phyloP scores from a whole-genome alignment of 2,797 vertebrate species.

The Mormyrops boulengeri region DNA sequence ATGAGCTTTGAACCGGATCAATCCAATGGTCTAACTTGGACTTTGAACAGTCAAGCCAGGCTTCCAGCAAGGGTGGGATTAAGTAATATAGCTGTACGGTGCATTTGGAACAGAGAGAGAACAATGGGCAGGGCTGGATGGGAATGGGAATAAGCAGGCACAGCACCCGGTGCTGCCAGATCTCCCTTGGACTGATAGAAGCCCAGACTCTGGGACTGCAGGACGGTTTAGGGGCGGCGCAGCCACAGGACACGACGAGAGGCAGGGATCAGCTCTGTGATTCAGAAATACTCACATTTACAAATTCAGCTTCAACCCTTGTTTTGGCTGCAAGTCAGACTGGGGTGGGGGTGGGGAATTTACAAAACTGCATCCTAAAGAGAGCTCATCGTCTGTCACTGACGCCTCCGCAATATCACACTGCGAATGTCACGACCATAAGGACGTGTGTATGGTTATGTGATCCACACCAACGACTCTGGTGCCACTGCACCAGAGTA shows the following conservation, averaged over 20 bases:
- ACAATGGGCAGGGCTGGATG: not conserved
- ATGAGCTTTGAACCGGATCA: constrained; percentile 42
- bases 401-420: not conserved
- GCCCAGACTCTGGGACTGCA: not conserved
- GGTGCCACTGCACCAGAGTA: not conserved
- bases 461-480: not conserved
- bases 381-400: not conserved
- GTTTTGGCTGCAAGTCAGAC: not conserved
- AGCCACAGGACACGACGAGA: not conserved
- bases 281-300: not conserved
- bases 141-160: not conserved
- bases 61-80: constrained; percentile 40
- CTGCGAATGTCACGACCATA: not conserved
- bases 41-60: constrained; percentile 22
- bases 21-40: constrained; percentile 21
- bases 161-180: not conserved
- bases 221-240: not conserved
- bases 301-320: not conserved
- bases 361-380: not conserved
- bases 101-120: constrained; percentile 22
- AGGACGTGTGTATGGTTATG: not conserved
- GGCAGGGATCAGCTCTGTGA: not conserved
- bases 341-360: not conserved
- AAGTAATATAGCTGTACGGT: constrained; percentile 44
- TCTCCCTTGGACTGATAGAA: not conserved